Evolutionary conservation across 1,140 invertebrate species (phyloP).

Genomic region (Saxidomus purpurata): DNA sequence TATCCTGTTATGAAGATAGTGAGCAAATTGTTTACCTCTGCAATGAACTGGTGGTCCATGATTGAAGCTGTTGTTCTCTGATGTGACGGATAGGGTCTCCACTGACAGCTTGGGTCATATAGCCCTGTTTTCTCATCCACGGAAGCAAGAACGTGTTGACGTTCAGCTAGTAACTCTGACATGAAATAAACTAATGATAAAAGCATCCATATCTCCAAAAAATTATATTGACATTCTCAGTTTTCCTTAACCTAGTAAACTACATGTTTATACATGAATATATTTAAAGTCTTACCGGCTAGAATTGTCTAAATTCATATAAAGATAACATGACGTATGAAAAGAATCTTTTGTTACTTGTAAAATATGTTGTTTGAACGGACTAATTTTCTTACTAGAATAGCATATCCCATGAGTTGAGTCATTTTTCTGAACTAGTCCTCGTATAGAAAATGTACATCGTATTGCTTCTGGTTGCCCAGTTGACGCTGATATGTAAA

Average conservation of each 20-base stretch:
- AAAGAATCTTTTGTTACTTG: no score
- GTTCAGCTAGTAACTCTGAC: slow-evolving; percentile 19
- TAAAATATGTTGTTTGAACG: no score
- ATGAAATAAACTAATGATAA: neutral
- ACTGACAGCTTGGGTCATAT: slow-evolving; percentile 70
- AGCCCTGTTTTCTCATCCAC: slow-evolving; percentile 70
- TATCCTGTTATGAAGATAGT: no score
- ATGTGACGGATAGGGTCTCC: slow-evolving; percentile 60
- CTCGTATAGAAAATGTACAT: slow-evolving; percentile 66
- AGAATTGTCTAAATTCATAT: no score
- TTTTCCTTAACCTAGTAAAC: no score
- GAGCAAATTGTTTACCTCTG: slow-evolving; percentile 49
- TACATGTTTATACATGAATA: no score
- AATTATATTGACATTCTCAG: no score
- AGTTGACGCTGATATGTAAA: slow-evolving; percentile 66
- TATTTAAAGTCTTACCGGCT: no score
- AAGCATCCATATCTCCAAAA: no score
- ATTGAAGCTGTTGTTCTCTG: slow-evolving; percentile 71
- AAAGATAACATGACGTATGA: no score
- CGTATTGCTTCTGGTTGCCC: slow-evolving; percentile 65
- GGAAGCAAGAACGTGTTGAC: neutral
- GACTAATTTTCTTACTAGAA: slow-evolving; percentile 34
- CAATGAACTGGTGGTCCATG: slow-evolving; percentile 74
- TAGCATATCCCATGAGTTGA: slow-evolving; percentile 56
- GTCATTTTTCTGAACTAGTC: slow-evolving; percentile 54